phyloP scores from a whole-genome alignment of 2,888 invertebrate species.

The Eilema caniola region DNA sequence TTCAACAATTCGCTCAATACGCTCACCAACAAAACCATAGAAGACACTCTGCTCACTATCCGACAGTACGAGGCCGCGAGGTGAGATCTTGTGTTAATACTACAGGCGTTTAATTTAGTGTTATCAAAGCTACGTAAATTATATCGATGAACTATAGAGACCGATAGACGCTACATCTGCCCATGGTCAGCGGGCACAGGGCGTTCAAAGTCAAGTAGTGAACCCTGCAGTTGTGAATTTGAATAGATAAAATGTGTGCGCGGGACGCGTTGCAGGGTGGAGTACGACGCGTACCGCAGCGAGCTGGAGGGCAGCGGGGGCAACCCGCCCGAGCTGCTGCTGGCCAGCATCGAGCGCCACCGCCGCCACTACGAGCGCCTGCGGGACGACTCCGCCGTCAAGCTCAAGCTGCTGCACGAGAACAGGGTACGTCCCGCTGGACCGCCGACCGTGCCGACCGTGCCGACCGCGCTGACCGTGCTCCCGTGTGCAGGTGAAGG shows the following conservation, averaged over 20 bases:
- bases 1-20: slow-evolving; percentile 98
- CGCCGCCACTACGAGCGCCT: slow-evolving; percentile 97
- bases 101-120: background rate
- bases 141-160: too few species aligned
- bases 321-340: slow-evolving; percentile 91
- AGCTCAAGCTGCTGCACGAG: slow-evolving; percentile 98
- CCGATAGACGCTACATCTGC: too few species aligned
- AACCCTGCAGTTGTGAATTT: background rate
- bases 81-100: slow-evolving; percentile 55
- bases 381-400: slow-evolving; percentile 97
- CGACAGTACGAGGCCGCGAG: slow-evolving; percentile 88
- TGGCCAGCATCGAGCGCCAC: slow-evolving; percentile 92
- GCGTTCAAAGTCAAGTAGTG: too few species aligned
- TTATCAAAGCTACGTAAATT: background rate
- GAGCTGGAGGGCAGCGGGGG: slow-evolving; percentile 94
- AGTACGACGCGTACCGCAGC: slow-evolving; percentile 98
- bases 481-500: slow-evolving; percentile 92
- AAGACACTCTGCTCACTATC: slow-evolving; percentile 93
- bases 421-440: slow-evolving; percentile 91
- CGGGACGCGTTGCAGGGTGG: slow-evolving; percentile 88
- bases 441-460: too few species aligned
- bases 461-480: too few species aligned
- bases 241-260: background rate
- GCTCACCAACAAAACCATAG: slow-evolving; percentile 98
- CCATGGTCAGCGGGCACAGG: too few species aligned